phyloP scores from a whole-genome alignment of 2,113 vertebrate genomes.

The Carassius carassius region DNA sequence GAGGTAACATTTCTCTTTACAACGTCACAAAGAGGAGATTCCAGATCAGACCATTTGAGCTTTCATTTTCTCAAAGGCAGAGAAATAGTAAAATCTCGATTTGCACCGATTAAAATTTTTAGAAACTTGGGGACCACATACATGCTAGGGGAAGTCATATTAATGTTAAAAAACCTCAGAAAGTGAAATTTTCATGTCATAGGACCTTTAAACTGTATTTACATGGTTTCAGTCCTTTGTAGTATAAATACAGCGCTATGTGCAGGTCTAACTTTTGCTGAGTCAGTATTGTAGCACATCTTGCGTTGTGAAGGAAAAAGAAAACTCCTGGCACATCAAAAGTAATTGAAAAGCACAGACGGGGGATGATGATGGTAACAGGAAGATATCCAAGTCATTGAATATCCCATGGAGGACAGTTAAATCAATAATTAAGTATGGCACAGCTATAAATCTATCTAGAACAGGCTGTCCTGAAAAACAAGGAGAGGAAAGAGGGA shows the following conservation, averaged over 20 bases:
- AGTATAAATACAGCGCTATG: neutral
- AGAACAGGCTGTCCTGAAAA: neutral
- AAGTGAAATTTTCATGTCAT: too few species aligned
- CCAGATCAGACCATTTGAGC: too few species aligned
- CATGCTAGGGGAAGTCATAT: too few species aligned
- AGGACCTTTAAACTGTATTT: neutral
- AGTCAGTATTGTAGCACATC: neutral
- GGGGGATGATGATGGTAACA: neutral
- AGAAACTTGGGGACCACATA: too few species aligned
- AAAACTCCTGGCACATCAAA: neutral
- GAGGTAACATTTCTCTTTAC: too few species aligned
- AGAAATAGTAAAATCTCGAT: too few species aligned
- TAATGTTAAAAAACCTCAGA: too few species aligned
- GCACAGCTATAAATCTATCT: constrained; percentile 25
- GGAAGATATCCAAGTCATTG: constrained; percentile 12
- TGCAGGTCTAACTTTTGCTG: neutral
- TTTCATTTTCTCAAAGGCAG: too few species aligned
- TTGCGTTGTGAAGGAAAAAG: neutral
- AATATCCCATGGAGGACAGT: constrained; percentile 3
- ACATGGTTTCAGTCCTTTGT: neutral
- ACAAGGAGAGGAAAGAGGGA: constrained; percentile 1
- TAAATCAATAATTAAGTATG: constrained; percentile 24
- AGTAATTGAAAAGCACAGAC: constrained; percentile 2
- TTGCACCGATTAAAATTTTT: too few species aligned
- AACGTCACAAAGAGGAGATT: too few species aligned